These are phyloP conservation scores for Huso huso DNA, from an alignment of 2,797 vertebrate genomes.

Conservation along the genomic window DNA sequence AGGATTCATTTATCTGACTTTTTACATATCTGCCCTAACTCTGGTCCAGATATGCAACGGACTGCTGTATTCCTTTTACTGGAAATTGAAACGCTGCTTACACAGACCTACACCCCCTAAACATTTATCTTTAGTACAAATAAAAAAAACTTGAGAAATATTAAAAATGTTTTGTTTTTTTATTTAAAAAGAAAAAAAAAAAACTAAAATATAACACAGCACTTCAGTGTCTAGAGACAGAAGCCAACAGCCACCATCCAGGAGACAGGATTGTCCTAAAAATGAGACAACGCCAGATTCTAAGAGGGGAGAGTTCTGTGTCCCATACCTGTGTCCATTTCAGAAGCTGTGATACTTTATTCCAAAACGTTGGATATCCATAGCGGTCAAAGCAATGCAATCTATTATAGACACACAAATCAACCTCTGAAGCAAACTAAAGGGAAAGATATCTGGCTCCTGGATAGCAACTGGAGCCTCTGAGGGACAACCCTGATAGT, in stretches of 20 bases:
- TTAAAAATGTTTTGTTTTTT: conserved; percentile 48
- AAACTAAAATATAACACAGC: conserved; percentile 14
- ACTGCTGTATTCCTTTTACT: not conserved
- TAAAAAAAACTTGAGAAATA: not conserved
- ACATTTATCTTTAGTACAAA: not conserved
- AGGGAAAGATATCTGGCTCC: conserved; percentile 12
- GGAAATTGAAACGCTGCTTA: not conserved
- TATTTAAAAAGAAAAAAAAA: conserved; percentile 39
- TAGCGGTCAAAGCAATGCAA: not conserved
- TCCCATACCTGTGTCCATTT: conserved; percentile 26
- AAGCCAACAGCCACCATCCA: conserved; percentile 21
- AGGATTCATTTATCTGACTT: too few species aligned
- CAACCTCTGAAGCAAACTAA: conserved; percentile 4
- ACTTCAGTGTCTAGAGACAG: conserved; percentile 11
- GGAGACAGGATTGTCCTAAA: conserved; percentile 9
- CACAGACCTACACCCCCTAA: not conserved
- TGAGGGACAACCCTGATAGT: conserved; percentile 29
- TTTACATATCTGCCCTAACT: too few species aligned
- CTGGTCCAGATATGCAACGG: too few species aligned
- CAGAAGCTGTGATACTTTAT: conserved; percentile 18
- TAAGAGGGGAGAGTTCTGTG: conserved; percentile 14
- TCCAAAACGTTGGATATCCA: not conserved
- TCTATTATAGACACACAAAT: not conserved
- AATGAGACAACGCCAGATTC: conserved; percentile 31
- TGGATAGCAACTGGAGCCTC: conserved; percentile 34